Base-by-base conservation (phyloP, 37 sponge, comb jelly and placozoan species). In the Geodia barretti region DNA sequence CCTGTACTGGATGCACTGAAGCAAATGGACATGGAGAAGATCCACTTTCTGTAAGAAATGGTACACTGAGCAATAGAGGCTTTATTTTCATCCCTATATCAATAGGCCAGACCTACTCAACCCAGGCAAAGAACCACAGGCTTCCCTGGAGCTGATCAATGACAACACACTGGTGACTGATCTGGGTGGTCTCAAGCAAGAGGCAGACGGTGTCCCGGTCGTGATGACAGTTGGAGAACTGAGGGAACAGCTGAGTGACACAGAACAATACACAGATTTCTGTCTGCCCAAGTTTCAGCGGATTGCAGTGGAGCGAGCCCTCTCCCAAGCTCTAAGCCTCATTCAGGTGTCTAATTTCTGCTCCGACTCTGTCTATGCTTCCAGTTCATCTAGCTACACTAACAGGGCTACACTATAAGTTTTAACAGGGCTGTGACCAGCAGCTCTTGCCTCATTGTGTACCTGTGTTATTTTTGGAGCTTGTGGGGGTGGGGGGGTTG, bases 1-100 rank as follows among this genome's bases (percentile, higher is more conserved):
- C 81, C 83, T 1, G 78, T 88, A 17, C 62, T 88, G 36, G 64
- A 71, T 21, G 83, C 78, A 32, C 63, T 88, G 54, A 66, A 82
- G 33, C 40, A 19, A 26, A 73, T 78, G 35, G 76, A 88, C 26
- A 39, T 80, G 33, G 36, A 41, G 19, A 23, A 71, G 3, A 65
- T 88, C 23, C 73, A 34, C 41, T 76, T 88, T 28, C 36, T 64
- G 69, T 74, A 87, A 63, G 82, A 47, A 47, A 17, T 17, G 54
- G 54, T 47, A 47, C 14, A 7, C 14, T 47, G 7, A 17, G 14
- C 54, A 17, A 14, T 47, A 17, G 54, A 47, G 14, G 54, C 14
- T 7, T 14, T 47, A 17, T 47, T 47, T 47, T 47, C 37, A 23
- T 38, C 5, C 71, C 23, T 21, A 3, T 33, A 9, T 28, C 68